These are phyloP conservation scores for Oryzaephilus surinamensis DNA, from an alignment of 1,140 invertebrate genomes.

Conservation along the genomic window DNA sequence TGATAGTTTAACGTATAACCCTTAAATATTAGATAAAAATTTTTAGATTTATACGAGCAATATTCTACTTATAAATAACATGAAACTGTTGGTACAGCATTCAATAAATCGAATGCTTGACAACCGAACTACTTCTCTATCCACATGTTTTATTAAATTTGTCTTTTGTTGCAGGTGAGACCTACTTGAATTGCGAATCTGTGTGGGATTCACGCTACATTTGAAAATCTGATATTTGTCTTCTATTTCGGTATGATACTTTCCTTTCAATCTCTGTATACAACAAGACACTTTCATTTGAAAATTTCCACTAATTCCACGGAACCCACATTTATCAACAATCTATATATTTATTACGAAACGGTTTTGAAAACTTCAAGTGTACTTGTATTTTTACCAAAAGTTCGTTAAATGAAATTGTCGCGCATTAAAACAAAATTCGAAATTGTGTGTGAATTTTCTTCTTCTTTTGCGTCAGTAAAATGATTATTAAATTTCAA, in stretches of 20 bases:
- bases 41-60: neutral
- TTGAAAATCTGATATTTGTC: conserved; percentile 13
- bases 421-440: too few relatives aligned
- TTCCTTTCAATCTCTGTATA: too few relatives aligned
- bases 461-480: too few relatives aligned
- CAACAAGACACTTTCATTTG: too few relatives aligned
- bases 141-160: conserved; percentile 18
- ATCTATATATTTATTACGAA: too few relatives aligned
- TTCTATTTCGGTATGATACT: conserved; percentile 9
- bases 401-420: too few relatives aligned
- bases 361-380: too few relatives aligned
- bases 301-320: too few relatives aligned
- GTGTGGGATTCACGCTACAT: conserved; percentile 10
- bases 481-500: too few relatives aligned
- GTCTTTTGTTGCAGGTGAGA: conserved; percentile 14
- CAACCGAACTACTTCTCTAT: conserved; percentile 7
- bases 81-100: neutral
- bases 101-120: conserved; percentile 13
- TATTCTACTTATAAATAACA: neutral
- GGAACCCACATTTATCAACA: too few relatives aligned
- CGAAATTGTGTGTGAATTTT: too few relatives aligned
- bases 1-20: conserved; percentile 7
- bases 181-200: conserved; percentile 17
- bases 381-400: too few relatives aligned
- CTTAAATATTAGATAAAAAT: neutral